Percentiles rank a stretch among this genome's conserved stretches.
Conservation (phyloP, 1,140 invertebrate species). For the Eufriesea mexicana region DNA sequence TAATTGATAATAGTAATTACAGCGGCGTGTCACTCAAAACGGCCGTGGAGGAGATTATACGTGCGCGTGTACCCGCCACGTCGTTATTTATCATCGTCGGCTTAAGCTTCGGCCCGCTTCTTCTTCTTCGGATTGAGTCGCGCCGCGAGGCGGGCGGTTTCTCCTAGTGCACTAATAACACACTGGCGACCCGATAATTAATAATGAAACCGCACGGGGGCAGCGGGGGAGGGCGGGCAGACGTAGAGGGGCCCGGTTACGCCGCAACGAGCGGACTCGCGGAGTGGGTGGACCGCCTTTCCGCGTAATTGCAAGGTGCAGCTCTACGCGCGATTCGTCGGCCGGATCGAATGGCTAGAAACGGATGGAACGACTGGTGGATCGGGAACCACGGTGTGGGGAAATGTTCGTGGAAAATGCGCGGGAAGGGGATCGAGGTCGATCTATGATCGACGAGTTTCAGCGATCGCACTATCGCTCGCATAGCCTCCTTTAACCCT, state of each 20-base stretch:
- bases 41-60: constrained; percentile 63
- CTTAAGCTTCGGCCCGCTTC: constrained; percentile 62
- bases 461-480: too few relatives aligned
- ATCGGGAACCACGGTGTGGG: constrained; percentile 8
- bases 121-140: constrained; percentile 36
- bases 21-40: constrained; percentile 72
- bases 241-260: constrained; percentile 38
- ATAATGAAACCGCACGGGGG: constrained; percentile 71
- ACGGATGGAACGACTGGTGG: constrained; percentile 28
- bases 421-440: not conserved
- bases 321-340: constrained; percentile 64
- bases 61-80: constrained; percentile 42
- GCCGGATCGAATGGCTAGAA: constrained; percentile 46
- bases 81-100: constrained; percentile 76
- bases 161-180: constrained; percentile 79
- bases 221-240: not conserved
- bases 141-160: constrained; percentile 74
- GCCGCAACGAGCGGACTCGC: constrained; percentile 21
- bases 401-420: constrained; percentile 30
- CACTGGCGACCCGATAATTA: constrained; percentile 79
- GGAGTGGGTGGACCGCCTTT: constrained; percentile 70
- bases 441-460: not conserved
- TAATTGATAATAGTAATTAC: constrained; percentile 80
- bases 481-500: too few relatives aligned
- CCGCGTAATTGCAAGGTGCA: constrained; percentile 68